Evolutionary conservation across 2,797 vertebrate species (phyloP).

Genomic region (Sebastes reedi): DNA sequence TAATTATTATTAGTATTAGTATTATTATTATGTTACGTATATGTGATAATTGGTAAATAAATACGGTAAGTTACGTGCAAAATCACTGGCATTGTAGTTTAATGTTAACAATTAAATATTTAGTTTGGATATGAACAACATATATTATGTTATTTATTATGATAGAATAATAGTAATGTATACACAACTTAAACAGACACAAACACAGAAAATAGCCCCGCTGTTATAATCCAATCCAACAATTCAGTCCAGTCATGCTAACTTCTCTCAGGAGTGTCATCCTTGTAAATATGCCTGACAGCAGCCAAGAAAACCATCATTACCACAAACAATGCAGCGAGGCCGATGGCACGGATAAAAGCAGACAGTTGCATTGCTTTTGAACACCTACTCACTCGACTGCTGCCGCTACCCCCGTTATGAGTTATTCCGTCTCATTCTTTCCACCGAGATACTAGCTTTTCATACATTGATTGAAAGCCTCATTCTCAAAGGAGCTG

Average conservation of each 20-base stretch:
- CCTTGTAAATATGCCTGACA: constrained; percentile 35
- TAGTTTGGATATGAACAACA: neutral
- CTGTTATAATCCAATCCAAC: neutral
- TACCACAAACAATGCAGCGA: constrained; percentile 50
- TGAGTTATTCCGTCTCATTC: constrained; percentile 56
- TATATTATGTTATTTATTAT: neutral
- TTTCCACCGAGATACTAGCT: constrained; percentile 57
- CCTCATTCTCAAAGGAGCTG: constrained; percentile 66
- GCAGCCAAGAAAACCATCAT: constrained; percentile 51
- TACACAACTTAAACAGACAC: neutral
- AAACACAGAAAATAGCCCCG: neutral
- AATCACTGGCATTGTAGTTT: neutral
- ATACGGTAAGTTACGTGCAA: neutral
- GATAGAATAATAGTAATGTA: neutral
- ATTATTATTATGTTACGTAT: neutral
- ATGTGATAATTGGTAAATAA: neutral
- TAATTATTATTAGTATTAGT: fast-evolving
- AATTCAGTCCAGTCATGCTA: neutral
- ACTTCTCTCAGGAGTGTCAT: constrained; percentile 23
- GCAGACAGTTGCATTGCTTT: constrained; percentile 46
- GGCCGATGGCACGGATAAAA: constrained; percentile 45
- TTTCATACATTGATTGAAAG: constrained; percentile 78
- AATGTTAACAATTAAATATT: neutral
- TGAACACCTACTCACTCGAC: constrained; percentile 57
- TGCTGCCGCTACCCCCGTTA: constrained; percentile 37